phyloP scores from a whole-genome alignment of 1,140 invertebrate species.

The Aricia agestis region DNA sequence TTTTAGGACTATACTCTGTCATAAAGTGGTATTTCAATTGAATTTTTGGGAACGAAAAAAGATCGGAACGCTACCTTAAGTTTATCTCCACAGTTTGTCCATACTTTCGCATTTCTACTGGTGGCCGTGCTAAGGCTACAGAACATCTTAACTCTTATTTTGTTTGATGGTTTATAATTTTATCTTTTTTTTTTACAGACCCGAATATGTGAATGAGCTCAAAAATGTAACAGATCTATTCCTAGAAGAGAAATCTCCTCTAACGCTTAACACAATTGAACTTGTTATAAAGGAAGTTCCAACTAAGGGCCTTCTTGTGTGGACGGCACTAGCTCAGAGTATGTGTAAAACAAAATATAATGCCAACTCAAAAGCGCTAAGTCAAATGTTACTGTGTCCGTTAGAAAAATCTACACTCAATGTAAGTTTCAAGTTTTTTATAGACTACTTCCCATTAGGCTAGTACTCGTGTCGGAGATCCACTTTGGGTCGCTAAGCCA shows the following conservation, averaged over 20 bases:
- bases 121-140: no score
- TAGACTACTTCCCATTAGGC: background rate
- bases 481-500: no score
- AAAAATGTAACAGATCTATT: conserved; percentile 31
- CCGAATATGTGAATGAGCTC: background rate
- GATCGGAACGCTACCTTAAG: no score
- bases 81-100: no score
- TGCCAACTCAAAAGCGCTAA: conserved; percentile 20
- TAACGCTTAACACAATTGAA: conserved; percentile 26
- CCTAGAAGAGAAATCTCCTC: conserved; percentile 29
- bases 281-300: conserved; percentile 33
- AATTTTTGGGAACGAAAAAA: no score
- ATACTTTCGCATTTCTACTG: no score
- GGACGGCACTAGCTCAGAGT: conserved; percentile 44
- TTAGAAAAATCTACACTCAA: conserved; percentile 37
- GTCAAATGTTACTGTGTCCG: conserved; percentile 41
- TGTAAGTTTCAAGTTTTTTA: conserved; percentile 32
- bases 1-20: no score
- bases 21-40: no score
- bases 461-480: no score
- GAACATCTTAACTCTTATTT: no score
- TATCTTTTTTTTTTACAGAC: background rate
- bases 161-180: background rate
- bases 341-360: conserved; percentile 31
- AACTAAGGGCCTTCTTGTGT: conserved; percentile 35